Evolutionary conservation across 1,140 invertebrate species (phyloP), one percentile per base, ranked within the genome.

Genomic region (Drosophila nikananu): DNA sequence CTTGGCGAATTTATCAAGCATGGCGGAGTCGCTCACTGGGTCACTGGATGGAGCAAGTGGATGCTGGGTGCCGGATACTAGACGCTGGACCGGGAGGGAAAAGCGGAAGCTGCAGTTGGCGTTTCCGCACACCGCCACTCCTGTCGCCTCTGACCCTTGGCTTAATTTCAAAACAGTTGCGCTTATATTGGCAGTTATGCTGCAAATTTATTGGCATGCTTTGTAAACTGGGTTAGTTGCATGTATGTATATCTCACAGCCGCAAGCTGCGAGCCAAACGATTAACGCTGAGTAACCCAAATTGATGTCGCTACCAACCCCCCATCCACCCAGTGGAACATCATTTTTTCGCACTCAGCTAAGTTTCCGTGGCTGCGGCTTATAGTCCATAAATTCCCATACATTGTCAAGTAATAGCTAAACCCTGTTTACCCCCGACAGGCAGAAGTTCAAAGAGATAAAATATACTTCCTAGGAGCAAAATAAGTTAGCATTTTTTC

Each of bases 131-230:
- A 32, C 32, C 17, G 19, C 46, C 21, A 35, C 37, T 32, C 55
- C 27, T 30, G 1, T 9, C 6, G 30, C 10, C 17, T 42, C 39
- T 44, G 46, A 15, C 44, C 57, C 58, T 78, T 78, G 75, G 74
- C 75, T 78, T 78, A 78, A 78, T 78, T 78, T 78, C 75, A 77
- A 78, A 78, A 78, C 75, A 78, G 75, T 78, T 77, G 75, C 70
- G 74, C 64, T 78, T 77, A 76, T 76, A 77, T 77, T 77, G 74
- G 74, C 74, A 77, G 74, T 76, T 75, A 75, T 75, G 73, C 74
- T 66, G 39, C 17, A 77, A 76, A 77, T 77, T 77, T 77, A 78
- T 78, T 70, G 75, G 74, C 75, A 70, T 52, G 63, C 54, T 77
- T 77, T 77, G 73, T 68, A 67, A 77, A 68, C 63, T 77, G 75